phyloP scores from a whole-genome alignment of 2,113 vertebrate genomes.

The Taurulus bubalis region DNA sequence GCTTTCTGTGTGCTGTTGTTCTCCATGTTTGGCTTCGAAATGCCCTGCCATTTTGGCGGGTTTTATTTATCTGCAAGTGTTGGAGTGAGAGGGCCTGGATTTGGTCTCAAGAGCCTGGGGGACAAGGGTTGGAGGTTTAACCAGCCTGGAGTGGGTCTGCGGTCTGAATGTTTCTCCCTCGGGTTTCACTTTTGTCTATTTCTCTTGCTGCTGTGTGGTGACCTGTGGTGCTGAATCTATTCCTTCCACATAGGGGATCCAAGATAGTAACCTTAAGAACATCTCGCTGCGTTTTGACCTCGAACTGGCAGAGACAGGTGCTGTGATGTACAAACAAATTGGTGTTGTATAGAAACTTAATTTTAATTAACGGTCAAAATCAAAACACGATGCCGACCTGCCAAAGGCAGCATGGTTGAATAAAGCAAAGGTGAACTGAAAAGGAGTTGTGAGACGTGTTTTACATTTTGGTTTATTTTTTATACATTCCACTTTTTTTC shows the following conservation, averaged over 20 bases:
- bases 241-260: constrained; percentile 11
- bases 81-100: constrained; percentile 64
- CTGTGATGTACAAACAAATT: constrained; percentile 7
- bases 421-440: background rate
- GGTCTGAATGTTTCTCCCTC: constrained; percentile 38
- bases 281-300: constrained; percentile 23
- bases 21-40: constrained; percentile 69
- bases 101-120: constrained; percentile 55
- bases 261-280: constrained; percentile 1
- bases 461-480: background rate
- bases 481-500: background rate
- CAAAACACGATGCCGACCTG: background rate
- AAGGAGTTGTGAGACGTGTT: background rate
- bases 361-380: background rate
- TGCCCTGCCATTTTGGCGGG: constrained; percentile 63
- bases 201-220: constrained; percentile 19
- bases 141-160: constrained; percentile 50
- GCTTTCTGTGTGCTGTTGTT: constrained; percentile 71
- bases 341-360: background rate
- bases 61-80: constrained; percentile 73
- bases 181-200: constrained; percentile 30
- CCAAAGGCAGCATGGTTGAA: background rate
- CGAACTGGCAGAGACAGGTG: constrained; percentile 1
- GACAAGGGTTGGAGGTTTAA: constrained; percentile 57
- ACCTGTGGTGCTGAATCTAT: constrained; percentile 28